These are phyloP conservation scores for Turritopsis dohrnii DNA, from an alignment of 30 jellyfish, hydroid and myxozoan genomes.

Conservation along the genomic window DNA sequence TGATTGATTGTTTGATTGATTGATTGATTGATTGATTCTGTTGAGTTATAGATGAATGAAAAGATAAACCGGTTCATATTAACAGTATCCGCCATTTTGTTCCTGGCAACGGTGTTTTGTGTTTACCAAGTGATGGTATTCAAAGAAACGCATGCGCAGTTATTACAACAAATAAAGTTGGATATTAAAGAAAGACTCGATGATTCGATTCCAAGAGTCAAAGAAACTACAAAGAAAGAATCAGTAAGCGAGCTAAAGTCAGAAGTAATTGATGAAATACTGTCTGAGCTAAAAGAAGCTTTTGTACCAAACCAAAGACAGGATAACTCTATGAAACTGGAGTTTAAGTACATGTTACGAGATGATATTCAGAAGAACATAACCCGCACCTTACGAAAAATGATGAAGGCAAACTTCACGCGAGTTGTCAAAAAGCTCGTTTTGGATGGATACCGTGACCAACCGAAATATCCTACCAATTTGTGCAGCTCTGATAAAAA, in stretches of 20 bases:
- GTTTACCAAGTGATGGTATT: not conserved
- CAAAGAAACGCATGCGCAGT: not conserved
- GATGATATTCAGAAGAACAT: not conserved
- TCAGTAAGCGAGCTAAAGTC: constrained; percentile 6
- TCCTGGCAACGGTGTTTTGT: not conserved
- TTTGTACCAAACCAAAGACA: constrained; percentile 7
- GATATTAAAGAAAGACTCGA: not conserved
- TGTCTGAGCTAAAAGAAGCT: not conserved
- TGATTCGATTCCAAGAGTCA: not conserved
- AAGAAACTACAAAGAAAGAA: not conserved
- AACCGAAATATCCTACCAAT: not conserved
- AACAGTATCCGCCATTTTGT: not conserved
- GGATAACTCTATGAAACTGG: constrained; percentile 7
- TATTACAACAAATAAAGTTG: not conserved
- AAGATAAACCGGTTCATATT: not conserved
- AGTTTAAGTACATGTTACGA: constrained; percentile 8
- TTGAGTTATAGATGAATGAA: not conserved
- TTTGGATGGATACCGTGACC: not conserved
- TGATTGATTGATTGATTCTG: no score
- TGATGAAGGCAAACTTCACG: not conserved
- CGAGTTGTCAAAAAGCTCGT: not conserved
- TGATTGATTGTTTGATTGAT: no score
- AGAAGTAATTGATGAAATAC: not conserved
- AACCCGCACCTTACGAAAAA: not conserved
- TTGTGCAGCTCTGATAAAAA: constrained; percentile 15